A percentile compares a stretch with the other conserved stretches of the same genome.
Evolutionary conservation across 2,797 vertebrate genomes (phyloP).

Genomic region (Tenualosa thibaudeaui): DNA sequence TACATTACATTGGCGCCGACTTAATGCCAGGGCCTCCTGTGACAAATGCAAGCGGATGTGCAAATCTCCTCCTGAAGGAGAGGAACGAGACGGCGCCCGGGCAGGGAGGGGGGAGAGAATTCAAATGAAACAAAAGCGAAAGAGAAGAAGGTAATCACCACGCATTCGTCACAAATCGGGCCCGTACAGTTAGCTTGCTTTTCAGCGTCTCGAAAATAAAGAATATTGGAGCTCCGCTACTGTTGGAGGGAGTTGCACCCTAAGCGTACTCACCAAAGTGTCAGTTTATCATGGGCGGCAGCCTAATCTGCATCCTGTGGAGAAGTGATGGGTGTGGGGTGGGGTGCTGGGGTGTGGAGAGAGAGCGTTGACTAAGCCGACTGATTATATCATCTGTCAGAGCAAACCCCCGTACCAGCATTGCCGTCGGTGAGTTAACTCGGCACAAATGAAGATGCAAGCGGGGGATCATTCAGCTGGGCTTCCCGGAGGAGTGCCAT

Average conservation of each 20-base stretch:
- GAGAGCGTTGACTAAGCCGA: not conserved
- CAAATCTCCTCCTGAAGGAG: slow-evolving; percentile 64
- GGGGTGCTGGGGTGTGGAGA: slow-evolving; percentile 34
- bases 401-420: slow-evolving; percentile 16
- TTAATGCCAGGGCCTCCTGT: slow-evolving; percentile 56
- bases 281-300: slow-evolving; percentile 54
- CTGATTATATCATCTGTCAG: slow-evolving; percentile 51
- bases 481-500: slow-evolving; percentile 16
- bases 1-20: slow-evolving; percentile 64
- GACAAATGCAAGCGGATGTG: slow-evolving; percentile 55
- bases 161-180: slow-evolving; percentile 54
- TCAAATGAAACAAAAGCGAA: slow-evolving; percentile 59
- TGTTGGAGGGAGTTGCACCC: slow-evolving; percentile 33
- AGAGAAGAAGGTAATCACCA: slow-evolving; percentile 54
- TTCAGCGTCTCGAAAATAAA: slow-evolving; percentile 64
- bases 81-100: slow-evolving; percentile 50
- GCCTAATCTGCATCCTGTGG: slow-evolving; percentile 50
- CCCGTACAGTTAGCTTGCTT: slow-evolving; percentile 53
- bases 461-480: slow-evolving; percentile 24
- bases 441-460: slow-evolving; percentile 31
- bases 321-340: slow-evolving; percentile 32
- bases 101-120: slow-evolving; percentile 51
- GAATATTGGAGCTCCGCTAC: slow-evolving; percentile 39
- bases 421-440: slow-evolving; percentile 29
- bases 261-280: slow-evolving; percentile 23